Evolutionary conservation across 2,797 vertebrate genomes (phyloP).

Genomic region (Chiroxiphia lanceolata): DNA sequence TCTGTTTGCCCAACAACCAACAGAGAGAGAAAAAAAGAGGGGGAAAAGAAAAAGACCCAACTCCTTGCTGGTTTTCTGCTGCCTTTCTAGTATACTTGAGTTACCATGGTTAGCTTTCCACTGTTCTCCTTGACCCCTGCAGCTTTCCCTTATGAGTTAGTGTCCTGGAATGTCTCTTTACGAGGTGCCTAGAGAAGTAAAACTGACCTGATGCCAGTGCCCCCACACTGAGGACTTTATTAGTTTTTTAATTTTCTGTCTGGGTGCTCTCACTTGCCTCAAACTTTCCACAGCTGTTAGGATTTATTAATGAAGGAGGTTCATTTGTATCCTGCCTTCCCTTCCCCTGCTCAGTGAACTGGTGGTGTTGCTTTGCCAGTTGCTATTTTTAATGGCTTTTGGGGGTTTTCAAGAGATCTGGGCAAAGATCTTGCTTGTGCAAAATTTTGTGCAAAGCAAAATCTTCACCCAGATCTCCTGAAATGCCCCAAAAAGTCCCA

Average conservation of each 20-base stretch:
- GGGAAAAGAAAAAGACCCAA: neutral
- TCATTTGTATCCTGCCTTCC: slow-evolving; percentile 20
- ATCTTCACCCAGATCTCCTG: neutral
- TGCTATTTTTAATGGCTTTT: neutral
- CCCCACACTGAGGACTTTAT: slow-evolving; percentile 83
- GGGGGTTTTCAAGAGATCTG: neutral
- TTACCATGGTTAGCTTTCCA: slow-evolving; percentile 75
- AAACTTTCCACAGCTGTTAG: slow-evolving; percentile 80
- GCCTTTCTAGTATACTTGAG: slow-evolving; percentile 28
- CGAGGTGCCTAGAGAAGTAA: slow-evolving; percentile 79
- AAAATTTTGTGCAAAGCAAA: neutral
- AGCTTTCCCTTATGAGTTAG: slow-evolving; percentile 79
- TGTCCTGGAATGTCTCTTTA: slow-evolving; percentile 85
- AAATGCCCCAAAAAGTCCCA: neutral
- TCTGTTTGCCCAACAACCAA: neutral
- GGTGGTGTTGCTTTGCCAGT: neutral
- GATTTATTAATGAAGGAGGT: slow-evolving; percentile 67
- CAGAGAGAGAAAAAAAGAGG: neutral
- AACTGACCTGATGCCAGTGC: slow-evolving; percentile 79
- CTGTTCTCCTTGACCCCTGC: slow-evolving; percentile 73
- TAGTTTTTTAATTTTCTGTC: slow-evolving; percentile 84
- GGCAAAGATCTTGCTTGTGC: neutral
- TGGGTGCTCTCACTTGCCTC: slow-evolving; percentile 77
- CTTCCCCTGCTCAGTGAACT: neutral
- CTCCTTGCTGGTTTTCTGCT: slow-evolving; percentile 15